Conservation (phyloP, 2,888 invertebrate species). For the Drosophila affinis region DNA sequence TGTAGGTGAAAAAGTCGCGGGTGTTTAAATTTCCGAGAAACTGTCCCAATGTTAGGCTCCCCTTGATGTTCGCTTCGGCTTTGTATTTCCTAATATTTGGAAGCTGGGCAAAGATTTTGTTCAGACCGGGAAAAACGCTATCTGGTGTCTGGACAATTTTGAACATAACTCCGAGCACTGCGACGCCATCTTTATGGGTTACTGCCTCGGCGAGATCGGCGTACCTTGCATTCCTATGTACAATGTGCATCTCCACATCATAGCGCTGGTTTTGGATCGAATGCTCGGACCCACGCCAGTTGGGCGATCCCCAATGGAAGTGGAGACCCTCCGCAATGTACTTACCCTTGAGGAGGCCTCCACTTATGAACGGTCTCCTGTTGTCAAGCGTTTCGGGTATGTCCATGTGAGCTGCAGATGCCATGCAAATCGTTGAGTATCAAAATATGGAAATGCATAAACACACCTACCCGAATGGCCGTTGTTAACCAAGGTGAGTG, state of each 20-base stretch:
- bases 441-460: background rate
- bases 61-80: conserved; percentile 38
- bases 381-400: conserved; percentile 66
- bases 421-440: background rate
- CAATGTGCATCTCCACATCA: conserved; percentile 87
- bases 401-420: conserved; percentile 58
- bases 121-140: conserved; percentile 66
- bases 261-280: conserved; percentile 82
- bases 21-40: conserved; percentile 73
- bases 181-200: conserved; percentile 85
- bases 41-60: conserved; percentile 69
- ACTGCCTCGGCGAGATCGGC: conserved; percentile 84
- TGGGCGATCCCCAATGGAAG: conserved; percentile 90
- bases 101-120: conserved; percentile 60
- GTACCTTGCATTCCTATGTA: conserved; percentile 87
- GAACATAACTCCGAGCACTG: conserved; percentile 87
- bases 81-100: conserved; percentile 57
- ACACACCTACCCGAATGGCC: conserved; percentile 86
- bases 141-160: conserved; percentile 61
- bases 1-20: conserved; percentile 76
- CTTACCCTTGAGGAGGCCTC: conserved; percentile 57
- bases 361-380: conserved; percentile 63
- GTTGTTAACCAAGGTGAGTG: conserved; percentile 86
- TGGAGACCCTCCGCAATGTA: conserved; percentile 74
- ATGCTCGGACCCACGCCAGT: conserved; percentile 87